Base-by-base conservation (phyloP, 2,888 invertebrate species). In the Chelonus formosanus region DNA sequence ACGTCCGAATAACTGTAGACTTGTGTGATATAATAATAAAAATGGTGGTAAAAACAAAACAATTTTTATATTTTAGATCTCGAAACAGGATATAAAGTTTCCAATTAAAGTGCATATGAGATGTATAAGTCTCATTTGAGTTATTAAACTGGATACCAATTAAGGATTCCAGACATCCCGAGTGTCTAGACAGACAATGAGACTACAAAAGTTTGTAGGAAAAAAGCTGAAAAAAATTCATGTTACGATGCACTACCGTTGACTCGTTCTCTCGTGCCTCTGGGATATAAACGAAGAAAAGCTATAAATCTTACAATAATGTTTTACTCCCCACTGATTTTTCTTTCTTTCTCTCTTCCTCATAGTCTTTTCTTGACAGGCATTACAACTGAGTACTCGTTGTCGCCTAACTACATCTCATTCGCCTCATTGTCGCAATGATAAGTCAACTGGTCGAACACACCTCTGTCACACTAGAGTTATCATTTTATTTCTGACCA, bases 231-330 rank as follows among this genome's bases (percentile, higher is more conserved):
- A 43, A 62, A 63, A 61, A 35, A 31, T 36, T 31, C 48, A 56
- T 32, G 48, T 63, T 63, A 56, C 54, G 36, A 54, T 54, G 54
- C 32, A 63, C 6, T 63, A 36, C 52, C 40, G 52, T 50, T 60
- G 43, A 52, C 32, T 53, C 31, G 43, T 32, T 7, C 50, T 43
- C 43, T 36, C 43, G 43, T 43, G 32, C 34, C 34, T 56, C 45
- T 10, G 34, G 8, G 57, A 57, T 67, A 65, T 65, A 75, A 75
- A 78, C 70, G 74, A 74, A 73, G 73, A 71, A 75, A 72, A 74
- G 78, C 75, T 67, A 78, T 79, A 78, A 78, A 79, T 79, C 76
- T 78, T 70, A 73, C 73, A 76, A 78, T 79, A 79, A 78, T 34
- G 50, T 50, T 43, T 31, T 65, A 61, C 67, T 70, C 65, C 58